Conservation (phyloP, 1,140 invertebrate species). For the Mylabris phalerata region DNA sequence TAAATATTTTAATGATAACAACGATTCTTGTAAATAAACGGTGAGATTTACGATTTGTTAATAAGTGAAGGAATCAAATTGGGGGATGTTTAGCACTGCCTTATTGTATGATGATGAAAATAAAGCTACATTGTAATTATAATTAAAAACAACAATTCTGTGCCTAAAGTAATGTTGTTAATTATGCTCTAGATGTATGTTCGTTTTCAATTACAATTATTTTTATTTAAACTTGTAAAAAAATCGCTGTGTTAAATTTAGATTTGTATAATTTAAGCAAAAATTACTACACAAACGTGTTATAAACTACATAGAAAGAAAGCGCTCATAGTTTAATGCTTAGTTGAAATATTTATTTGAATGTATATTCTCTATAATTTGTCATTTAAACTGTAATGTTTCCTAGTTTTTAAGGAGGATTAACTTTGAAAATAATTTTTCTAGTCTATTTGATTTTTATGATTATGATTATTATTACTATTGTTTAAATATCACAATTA, state of each 20-base stretch:
- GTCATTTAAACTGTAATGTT: conserved; percentile 18
- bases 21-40: too few species aligned
- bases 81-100: conserved; percentile 2
- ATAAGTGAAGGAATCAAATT: too few species aligned
- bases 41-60: too few species aligned
- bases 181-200: too few species aligned
- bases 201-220: conserved; percentile 2
- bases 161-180: too few species aligned
- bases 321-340: conserved; percentile 16
- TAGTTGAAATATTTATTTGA: conserved; percentile 21
- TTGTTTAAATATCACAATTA: conserved; percentile 20
- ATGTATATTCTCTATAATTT: conserved; percentile 26
- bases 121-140: background rate
- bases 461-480: conserved; percentile 26
- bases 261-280: background rate
- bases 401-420: conserved; percentile 16
- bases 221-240: conserved; percentile 3
- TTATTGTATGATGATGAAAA: conserved; percentile 3
- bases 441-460: conserved; percentile 31
- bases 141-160: background rate
- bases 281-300: too few species aligned
- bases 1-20: too few species aligned
- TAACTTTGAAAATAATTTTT: conserved; percentile 33
- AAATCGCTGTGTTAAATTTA: conserved; percentile 32
- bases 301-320: background rate